A percentile compares a stretch with the other conserved stretches of the same genome.
Conservation (phyloP, 1,140 invertebrate genomes). For the Drosophila pseudoananassae region DNA sequence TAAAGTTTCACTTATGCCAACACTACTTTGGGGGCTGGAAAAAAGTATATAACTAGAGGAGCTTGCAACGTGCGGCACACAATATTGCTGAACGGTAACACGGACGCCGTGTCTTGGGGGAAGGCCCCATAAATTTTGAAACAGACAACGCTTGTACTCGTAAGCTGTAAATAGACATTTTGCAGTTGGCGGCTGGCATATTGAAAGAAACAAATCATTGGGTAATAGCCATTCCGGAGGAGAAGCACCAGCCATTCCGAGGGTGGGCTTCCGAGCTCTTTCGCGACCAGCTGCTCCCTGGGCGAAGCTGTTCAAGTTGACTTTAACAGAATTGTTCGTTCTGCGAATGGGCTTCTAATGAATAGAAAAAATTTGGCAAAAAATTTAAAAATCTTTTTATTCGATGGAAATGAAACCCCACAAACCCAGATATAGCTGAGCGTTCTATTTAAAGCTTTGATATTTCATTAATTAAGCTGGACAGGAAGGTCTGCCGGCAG, state of each 20-base stretch:
- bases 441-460: not conserved
- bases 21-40: slow-evolving; percentile 1
- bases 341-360: slow-evolving; percentile 22
- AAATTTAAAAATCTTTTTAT: not conserved
- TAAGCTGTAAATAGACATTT: slow-evolving; percentile 39
- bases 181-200: slow-evolving; percentile 41
- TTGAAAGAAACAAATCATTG: slow-evolving; percentile 65
- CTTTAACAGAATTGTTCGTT: not conserved
- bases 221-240: slow-evolving; percentile 35
- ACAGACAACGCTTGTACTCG: slow-evolving; percentile 17
- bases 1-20: not conserved
- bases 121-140: slow-evolving; percentile 47
- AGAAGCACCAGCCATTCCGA: not conserved
- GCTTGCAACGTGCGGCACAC: slow-evolving; percentile 20
- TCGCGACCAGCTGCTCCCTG: slow-evolving; percentile 13
- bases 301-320: slow-evolving; percentile 15
- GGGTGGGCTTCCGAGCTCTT: not conserved
- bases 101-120: not conserved
- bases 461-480: slow-evolving; percentile 19
- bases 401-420: slow-evolving; percentile 13
- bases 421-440: not conserved
- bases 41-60: not conserved
- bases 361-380: slow-evolving; percentile 3
- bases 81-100: slow-evolving; percentile 38
- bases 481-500: slow-evolving; percentile 12